Percentiles rank a stretch among this genome's conserved stretches.
Conservation (phyloP, 2,888 invertebrate species). For the Autographa gamma region DNA sequence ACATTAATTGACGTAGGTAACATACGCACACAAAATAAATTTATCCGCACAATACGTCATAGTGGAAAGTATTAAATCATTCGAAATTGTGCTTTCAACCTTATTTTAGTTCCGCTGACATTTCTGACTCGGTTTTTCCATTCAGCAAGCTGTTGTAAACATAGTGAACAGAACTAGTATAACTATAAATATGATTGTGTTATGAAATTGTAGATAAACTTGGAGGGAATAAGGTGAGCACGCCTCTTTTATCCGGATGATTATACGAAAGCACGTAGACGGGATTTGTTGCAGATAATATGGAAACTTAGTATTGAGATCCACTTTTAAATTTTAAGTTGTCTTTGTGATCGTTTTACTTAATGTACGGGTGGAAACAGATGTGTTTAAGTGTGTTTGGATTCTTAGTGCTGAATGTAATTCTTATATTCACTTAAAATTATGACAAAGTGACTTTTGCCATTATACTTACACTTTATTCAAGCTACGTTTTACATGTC, state of each 20-base stretch:
- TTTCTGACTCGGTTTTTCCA: slow-evolving; percentile 45
- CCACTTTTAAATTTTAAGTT: slow-evolving; percentile 33
- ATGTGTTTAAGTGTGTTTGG: background rate
- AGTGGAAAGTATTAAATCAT: slow-evolving; percentile 49
- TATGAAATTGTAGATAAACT: slow-evolving; percentile 71
- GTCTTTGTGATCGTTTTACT: slow-evolving; percentile 15
- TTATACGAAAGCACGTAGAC: slow-evolving; percentile 84
- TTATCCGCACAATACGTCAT: slow-evolving; percentile 36
- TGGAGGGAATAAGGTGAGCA: slow-evolving; percentile 77
- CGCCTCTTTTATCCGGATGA: slow-evolving; percentile 82
- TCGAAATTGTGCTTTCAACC: slow-evolving; percentile 55
- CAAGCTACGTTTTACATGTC: no score
- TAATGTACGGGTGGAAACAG: background rate
- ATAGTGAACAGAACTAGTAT: slow-evolving; percentile 25
- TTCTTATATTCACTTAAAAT: background rate
- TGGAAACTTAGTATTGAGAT: slow-evolving; percentile 51
- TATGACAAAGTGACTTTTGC: background rate
- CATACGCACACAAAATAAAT: slow-evolving; percentile 31
- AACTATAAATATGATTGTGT: slow-evolving; percentile 55
- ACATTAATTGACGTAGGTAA: slow-evolving; percentile 16
- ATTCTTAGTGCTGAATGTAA: background rate
- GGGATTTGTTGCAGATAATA: slow-evolving; percentile 78
- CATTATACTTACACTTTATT: background rate
- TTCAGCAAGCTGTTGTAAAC: slow-evolving; percentile 47
- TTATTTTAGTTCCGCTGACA: slow-evolving; percentile 51